Evolutionary conservation across 1,140 invertebrate genomes (phyloP).

Genomic region (Atta texana): DNA sequence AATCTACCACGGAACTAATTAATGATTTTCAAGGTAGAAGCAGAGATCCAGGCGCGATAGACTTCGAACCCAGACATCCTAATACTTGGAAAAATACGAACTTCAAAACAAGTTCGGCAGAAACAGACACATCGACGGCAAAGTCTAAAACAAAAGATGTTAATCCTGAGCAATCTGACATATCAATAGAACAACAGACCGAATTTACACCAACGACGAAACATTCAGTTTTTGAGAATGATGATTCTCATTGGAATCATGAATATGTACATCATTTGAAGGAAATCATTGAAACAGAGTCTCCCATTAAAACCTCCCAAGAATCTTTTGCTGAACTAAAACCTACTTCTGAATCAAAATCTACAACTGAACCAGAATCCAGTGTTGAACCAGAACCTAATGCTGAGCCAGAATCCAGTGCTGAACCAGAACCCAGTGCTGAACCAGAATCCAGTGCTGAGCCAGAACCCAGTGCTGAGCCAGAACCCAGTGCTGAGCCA

Average conservation of each 20-base stretch:
- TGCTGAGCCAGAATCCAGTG: constrained; percentile 60
- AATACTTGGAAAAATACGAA: constrained; percentile 73
- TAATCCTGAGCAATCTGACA: constrained; percentile 71
- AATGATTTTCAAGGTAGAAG: constrained; percentile 81
- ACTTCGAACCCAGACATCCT: constrained; percentile 80
- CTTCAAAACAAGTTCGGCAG: constrained; percentile 25
- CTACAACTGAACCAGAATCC: constrained; percentile 75
- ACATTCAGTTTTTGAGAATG: constrained; percentile 10
- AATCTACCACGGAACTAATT: constrained; percentile 64
- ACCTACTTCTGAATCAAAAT: constrained; percentile 72
- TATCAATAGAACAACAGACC: constrained; percentile 49
- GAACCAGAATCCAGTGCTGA: constrained; percentile 62
- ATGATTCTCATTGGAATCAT: constrained; percentile 38
- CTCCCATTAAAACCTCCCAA: constrained; percentile 11
- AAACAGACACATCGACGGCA: neutral
- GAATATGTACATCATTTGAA: constrained; percentile 12
- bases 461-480: no score
- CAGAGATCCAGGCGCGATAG: constrained; percentile 82
- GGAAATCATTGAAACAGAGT: constrained; percentile 74
- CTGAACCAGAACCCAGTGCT: constrained; percentile 75
- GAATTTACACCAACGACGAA: constrained; percentile 76
- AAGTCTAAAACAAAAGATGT: constrained; percentile 23
- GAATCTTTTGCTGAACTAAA: constrained; percentile 60
- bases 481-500: no score
- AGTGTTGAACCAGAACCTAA: constrained; percentile 66